These are phyloP conservation scores for Sialia sialis DNA, from an alignment of 2,113 vertebrate genomes.

Conservation along the genomic window DNA sequence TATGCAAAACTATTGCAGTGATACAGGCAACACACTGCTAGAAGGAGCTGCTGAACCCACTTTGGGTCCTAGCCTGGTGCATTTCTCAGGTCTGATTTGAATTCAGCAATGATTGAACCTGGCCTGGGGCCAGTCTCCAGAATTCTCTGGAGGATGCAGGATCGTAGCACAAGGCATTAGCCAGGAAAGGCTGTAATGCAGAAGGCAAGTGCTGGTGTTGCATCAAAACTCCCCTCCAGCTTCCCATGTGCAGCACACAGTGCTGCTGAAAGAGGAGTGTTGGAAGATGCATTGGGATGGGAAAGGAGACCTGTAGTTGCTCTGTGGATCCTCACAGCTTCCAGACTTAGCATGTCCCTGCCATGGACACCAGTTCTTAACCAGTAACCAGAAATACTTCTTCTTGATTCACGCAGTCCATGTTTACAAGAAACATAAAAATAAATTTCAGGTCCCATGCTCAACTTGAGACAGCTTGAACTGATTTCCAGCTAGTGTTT, in stretches of 20 bases:
- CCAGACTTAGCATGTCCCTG: neutral
- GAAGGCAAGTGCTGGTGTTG: neutral
- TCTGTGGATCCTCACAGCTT: neutral
- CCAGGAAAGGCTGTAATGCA: neutral
- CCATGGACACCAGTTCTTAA: neutral
- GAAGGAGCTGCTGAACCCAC: neutral
- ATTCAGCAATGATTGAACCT: neutral
- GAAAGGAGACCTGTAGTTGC: neutral
- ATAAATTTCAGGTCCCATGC: neutral
- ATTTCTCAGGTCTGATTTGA: neutral
- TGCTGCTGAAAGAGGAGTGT: neutral
- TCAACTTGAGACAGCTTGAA: neutral
- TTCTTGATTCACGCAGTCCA: neutral
- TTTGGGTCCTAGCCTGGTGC: neutral
- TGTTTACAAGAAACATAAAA: neutral
- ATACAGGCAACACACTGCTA: neutral
- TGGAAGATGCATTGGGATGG: neutral
- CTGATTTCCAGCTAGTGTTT: neutral
- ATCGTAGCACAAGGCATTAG: neutral
- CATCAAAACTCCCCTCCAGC: neutral
- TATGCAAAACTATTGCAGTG: neutral
- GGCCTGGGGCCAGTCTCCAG: neutral
- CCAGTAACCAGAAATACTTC: neutral
- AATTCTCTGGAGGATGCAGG: neutral
- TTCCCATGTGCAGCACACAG: neutral